A percentile compares a stretch with the other conserved stretches of the same genome.
Conservation (phyloP, 2,797 vertebrate genomes). For the Melopsittacus undulatus region DNA sequence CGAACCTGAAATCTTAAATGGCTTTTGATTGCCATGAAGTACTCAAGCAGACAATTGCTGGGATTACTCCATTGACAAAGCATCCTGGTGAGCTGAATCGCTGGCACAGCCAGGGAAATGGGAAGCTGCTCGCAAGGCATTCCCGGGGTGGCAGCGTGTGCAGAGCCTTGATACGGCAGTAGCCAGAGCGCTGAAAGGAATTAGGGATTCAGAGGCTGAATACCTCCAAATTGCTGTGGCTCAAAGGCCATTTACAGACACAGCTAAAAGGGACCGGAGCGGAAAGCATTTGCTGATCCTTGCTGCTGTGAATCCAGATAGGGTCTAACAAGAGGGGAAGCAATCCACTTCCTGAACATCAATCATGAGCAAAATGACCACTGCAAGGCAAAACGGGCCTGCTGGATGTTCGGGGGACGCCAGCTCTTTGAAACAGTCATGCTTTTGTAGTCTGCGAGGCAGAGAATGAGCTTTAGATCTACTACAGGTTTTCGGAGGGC, state of each 20-base stretch:
- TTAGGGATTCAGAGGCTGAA: conserved; percentile 64
- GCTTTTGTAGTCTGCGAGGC: conserved; percentile 32
- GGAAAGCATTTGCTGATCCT: conserved; percentile 60
- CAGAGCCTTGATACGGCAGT: conserved; percentile 32
- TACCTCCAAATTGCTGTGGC: conserved; percentile 48
- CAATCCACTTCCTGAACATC: conserved; percentile 68
- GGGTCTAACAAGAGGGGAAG: conserved; percentile 58
- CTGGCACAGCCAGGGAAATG: conserved; percentile 42
- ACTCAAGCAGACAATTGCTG: conserved; percentile 52
- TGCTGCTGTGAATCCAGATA: conserved; percentile 59
- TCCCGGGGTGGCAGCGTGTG: conserved; percentile 60
- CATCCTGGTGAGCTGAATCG: conserved; percentile 66
- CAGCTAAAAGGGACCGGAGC: conserved; percentile 23
- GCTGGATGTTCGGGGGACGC: conserved; percentile 10
- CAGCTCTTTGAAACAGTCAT: conserved; percentile 12
- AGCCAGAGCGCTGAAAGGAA: conserved; percentile 41
- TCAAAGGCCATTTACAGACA: conserved; percentile 60
- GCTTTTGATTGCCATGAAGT: conserved; percentile 63
- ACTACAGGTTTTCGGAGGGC: neutral
- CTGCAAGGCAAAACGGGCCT: conserved; percentile 14
- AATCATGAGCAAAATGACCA: conserved; percentile 58
- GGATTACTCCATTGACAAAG: conserved; percentile 65
- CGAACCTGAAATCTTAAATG: conserved; percentile 62
- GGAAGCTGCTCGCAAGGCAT: conserved; percentile 68
- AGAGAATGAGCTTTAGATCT: conserved; percentile 14